Base-by-base conservation (phyloP, 2,113 vertebrate species). In the Trematomus loennbergii region DNA sequence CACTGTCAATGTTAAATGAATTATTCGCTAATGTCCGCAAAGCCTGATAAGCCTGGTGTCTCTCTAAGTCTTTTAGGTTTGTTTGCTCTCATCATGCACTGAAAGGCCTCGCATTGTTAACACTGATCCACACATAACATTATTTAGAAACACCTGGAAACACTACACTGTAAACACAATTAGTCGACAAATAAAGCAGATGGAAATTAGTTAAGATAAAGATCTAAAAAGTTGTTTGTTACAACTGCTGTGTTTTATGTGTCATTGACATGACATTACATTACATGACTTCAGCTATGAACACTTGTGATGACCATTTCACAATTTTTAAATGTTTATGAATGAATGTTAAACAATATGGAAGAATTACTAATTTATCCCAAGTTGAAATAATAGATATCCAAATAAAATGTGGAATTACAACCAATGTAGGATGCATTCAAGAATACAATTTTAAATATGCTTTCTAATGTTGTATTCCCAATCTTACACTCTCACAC, bases 51-150 rank as follows among this genome's bases (percentile, higher is more conserved):
- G 12, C 45, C 1, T 40, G 46, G 4, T 62, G 15, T 61, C 20
- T 20, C 0, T 5, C 10, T 43, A 16, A n/a, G 22, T 36, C 18
- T 1, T 22, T 18, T 12, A 36, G 48, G 15, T 61, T 79, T 57
- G 66, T 43, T 67, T 75, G 69, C 72, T 29, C 49, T 57, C 50
- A 75, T 48, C 43, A 33, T 60, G 22, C 5, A 18, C 52, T 40
- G 0, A 17, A 69, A 84, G 85, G 87, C 85, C 81, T 82, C 79
- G 3, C n/a, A 58, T 55, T 43, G 46, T 57, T 74, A 29, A 61
- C 73, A 73, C 43, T 50, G 43, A 67, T 11, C 17, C 45, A 46
- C 53, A 15, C 36, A 15, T 9, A 2, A 40, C 7, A 16, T 36
- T 1, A 46, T 48, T 7, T 59, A n/a, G 1, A 48, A 49, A 50